These are phyloP conservation scores for Drosophila leonis DNA, from an alignment of 2,888 invertebrate genomes.

Conservation along the genomic window DNA sequence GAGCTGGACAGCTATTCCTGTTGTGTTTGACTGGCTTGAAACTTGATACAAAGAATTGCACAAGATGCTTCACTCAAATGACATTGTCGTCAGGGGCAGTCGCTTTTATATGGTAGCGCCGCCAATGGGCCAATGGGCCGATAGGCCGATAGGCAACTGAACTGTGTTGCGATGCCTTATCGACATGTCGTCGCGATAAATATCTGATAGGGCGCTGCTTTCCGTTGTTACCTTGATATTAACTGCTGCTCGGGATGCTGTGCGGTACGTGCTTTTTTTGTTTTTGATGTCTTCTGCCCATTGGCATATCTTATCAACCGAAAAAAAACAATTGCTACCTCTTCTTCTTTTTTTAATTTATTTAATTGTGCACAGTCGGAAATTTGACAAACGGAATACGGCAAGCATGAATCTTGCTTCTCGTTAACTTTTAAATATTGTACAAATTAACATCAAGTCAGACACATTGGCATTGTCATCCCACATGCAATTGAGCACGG, in stretches of 20 bases:
- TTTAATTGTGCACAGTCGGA: slow-evolving; percentile 59
- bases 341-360: slow-evolving; percentile 49
- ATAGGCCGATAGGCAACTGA: slow-evolving; percentile 23
- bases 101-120: slow-evolving; percentile 58
- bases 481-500: too few relatives aligned
- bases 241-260: slow-evolving; percentile 43
- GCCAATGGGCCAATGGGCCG: neutral
- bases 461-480: neutral
- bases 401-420: neutral
- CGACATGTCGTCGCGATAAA: slow-evolving; percentile 32
- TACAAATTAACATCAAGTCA: slow-evolving; percentile 9
- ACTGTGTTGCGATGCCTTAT: slow-evolving; percentile 37
- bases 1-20: slow-evolving; percentile 53
- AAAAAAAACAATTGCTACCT: neutral
- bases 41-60: slow-evolving; percentile 34
- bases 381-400: slow-evolving; percentile 15
- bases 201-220: slow-evolving; percentile 15
- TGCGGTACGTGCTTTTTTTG: slow-evolving; percentile 25
- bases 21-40: slow-evolving; percentile 3
- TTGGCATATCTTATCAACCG: slow-evolving; percentile 47
- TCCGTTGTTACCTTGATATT: slow-evolving; percentile 49
- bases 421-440: neutral
- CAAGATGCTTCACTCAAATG: slow-evolving; percentile 56
- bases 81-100: slow-evolving; percentile 33
- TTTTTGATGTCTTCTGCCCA: slow-evolving; percentile 48